A percentile compares a stretch with the other conserved stretches of the same genome.
Conservation (phyloP, 2,888 invertebrate genomes). For the Lymantria monacha region DNA sequence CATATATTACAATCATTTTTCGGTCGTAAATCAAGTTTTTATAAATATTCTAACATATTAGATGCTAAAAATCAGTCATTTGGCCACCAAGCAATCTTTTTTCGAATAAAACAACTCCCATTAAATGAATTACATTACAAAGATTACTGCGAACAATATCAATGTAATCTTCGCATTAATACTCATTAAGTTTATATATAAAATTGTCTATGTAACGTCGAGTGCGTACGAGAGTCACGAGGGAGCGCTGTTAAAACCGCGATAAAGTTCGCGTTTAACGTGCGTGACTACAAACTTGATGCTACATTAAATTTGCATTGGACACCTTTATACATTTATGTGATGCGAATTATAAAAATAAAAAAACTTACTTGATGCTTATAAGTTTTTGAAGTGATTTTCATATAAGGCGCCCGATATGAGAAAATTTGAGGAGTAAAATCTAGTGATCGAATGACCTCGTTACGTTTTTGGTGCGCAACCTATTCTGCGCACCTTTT, state of each 20-base stretch:
- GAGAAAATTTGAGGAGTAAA: too few relatives aligned
- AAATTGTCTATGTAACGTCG: constrained; percentile 23
- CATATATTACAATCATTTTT: too few relatives aligned
- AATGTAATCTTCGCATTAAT: constrained; percentile 25
- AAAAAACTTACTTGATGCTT: neutral
- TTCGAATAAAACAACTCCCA: too few relatives aligned
- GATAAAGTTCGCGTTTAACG: constrained; percentile 45
- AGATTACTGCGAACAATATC: constrained; percentile 18
- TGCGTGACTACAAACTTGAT: constrained; percentile 50
- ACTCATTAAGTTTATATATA: constrained; percentile 30
- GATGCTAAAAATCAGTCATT: too few relatives aligned
- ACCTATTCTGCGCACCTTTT: too few relatives aligned
- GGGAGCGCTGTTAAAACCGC: constrained; percentile 27
- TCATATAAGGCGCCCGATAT: too few relatives aligned
- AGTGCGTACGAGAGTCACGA: constrained; percentile 27
- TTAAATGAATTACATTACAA: too few relatives aligned
- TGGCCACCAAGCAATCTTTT: too few relatives aligned
- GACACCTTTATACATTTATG: constrained; percentile 46
- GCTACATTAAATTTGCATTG: constrained; percentile 57
- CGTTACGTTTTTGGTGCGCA: too few relatives aligned
- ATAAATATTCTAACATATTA: too few relatives aligned
- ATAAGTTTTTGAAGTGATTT: neutral
- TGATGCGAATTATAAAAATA: constrained; percentile 23
- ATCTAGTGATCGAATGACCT: too few relatives aligned
- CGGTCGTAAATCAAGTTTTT: too few relatives aligned